These are phyloP conservation scores for Potamilus streckersoni DNA, from an alignment of 1,140 invertebrate species.

Conservation along the genomic window DNA sequence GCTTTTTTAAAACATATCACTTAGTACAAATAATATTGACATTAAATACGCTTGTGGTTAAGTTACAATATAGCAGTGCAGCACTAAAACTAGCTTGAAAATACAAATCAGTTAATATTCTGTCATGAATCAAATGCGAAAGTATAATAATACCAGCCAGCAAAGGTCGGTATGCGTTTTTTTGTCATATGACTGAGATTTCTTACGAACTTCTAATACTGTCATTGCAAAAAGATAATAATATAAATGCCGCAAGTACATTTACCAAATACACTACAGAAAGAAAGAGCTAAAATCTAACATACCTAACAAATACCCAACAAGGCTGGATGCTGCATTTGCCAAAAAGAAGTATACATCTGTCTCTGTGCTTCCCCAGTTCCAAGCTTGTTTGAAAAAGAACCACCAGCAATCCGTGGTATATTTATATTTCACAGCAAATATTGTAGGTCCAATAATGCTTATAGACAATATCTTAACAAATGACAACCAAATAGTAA, in stretches of 20 bases:
- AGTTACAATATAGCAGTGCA: no score
- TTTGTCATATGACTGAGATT: conserved; percentile 8
- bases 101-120: no score
- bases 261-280: neutral
- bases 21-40: no score
- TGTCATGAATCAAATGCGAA: no score
- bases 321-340: conserved; percentile 4
- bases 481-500: conserved; percentile 18
- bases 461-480: conserved; percentile 9
- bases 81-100: no score
- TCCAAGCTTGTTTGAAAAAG: neutral
- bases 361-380: neutral
- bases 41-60: no score
- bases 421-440: neutral
- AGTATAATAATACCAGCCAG: no score
- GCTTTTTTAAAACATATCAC: no score
- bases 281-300: neutral
- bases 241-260: neutral
- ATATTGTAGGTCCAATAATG: neutral
- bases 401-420: neutral
- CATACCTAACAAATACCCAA: conserved; percentile 2
- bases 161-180: no score
- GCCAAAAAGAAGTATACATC: conserved; percentile 12
- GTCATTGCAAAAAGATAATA: neutral
- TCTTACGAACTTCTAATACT: neutral